Conservation (phyloP, 1,140 invertebrate species). For the Macrostomum lignano region DNA sequence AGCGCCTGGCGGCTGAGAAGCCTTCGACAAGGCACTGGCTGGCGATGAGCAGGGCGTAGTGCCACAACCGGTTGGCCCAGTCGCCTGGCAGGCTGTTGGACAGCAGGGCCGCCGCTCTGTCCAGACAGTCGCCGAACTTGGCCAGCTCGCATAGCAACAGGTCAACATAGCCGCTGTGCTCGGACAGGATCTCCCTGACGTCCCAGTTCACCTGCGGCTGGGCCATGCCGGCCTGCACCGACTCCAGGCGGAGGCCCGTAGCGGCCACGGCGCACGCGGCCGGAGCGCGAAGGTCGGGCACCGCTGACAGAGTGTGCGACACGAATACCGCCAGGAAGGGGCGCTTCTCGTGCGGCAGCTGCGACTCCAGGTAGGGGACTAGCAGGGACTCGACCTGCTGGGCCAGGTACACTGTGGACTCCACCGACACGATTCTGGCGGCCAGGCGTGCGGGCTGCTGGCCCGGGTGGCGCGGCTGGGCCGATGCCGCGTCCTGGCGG, state of each 20-base stretch:
- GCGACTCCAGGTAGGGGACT: conserved; percentile 40
- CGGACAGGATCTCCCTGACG: conserved; percentile 60
- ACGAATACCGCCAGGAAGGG: conserved; percentile 33
- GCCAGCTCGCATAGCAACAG: conserved; percentile 27
- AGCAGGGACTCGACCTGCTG: conserved; percentile 54
- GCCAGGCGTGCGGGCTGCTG: background rate
- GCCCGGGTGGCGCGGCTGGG: no score
- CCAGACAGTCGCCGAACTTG: conserved; percentile 3
- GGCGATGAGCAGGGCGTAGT: background rate
- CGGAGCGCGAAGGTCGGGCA: conserved; percentile 43
- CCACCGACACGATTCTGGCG: background rate
- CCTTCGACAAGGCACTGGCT: background rate
- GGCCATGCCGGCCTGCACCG: conserved; percentile 45
- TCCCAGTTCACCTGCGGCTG: conserved; percentile 97
- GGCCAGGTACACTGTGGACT: conserved; percentile 43
- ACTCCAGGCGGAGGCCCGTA: conserved; percentile 39
- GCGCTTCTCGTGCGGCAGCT: conserved; percentile 31
- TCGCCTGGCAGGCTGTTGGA: no score
- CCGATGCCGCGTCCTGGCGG: no score
- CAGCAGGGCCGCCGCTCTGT: no score
- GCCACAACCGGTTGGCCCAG: no score
- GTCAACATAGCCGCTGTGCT: conserved; percentile 58
- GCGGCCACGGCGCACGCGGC: conserved; percentile 54
- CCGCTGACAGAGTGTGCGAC: conserved; percentile 38
- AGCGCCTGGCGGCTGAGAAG: conserved; percentile 46